phyloP scores from a whole-genome alignment of 2,797 vertebrate species.

The Tadarida brasiliensis region DNA sequence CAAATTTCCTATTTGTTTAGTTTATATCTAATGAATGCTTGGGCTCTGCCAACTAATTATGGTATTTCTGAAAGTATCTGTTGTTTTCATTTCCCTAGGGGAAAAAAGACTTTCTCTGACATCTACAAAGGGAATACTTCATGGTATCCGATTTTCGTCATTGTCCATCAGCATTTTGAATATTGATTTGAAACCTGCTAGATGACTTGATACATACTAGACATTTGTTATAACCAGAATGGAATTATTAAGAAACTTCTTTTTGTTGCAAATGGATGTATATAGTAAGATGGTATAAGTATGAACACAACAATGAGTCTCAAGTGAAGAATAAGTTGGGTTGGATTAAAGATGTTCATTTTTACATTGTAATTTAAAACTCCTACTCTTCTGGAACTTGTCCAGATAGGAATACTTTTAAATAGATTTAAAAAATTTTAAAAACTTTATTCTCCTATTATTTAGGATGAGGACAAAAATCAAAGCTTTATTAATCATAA shows the following conservation, averaged over 20 bases:
- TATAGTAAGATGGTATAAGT: not conserved
- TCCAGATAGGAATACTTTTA: not conserved
- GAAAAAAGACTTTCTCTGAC: not conserved
- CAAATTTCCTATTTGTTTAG: not conserved
- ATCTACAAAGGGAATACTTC: not conserved
- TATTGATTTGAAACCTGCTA: not conserved
- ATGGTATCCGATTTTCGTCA: not conserved
- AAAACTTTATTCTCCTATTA: not conserved
- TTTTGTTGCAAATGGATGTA: not conserved
- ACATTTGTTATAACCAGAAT: not conserved
- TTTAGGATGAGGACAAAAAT: not conserved
- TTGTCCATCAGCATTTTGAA: not conserved
- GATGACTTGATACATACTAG: not conserved
- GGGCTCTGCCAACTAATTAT: not conserved
- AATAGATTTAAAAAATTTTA: not conserved
- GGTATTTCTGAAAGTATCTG: not conserved
- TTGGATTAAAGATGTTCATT: not conserved
- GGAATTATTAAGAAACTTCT: not conserved
- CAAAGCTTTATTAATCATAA: not conserved
- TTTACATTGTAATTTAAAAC: not conserved
- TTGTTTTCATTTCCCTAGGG: not conserved
- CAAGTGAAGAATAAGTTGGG: not conserved
- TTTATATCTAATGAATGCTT: not conserved
- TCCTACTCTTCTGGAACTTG: not conserved
- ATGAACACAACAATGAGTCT: not conserved